phyloP scores from a whole-genome alignment of 2,113 vertebrate genomes.

The Nothocercus nigrocapillus region DNA sequence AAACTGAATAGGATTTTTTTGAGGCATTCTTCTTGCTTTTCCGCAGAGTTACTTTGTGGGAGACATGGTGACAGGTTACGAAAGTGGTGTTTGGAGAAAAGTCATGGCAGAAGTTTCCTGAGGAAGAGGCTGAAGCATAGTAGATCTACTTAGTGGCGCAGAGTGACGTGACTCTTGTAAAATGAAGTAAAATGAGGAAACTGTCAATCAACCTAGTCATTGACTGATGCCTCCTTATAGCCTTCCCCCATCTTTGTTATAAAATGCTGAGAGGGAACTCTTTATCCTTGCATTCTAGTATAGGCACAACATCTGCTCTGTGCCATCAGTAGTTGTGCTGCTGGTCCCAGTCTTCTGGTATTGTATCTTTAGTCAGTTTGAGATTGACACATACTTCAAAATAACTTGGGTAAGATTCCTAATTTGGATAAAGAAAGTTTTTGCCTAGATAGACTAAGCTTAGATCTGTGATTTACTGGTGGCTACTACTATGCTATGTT shows the following conservation, averaged over 20 bases:
- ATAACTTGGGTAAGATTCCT: background rate
- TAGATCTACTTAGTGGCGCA: background rate
- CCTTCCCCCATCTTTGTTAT: background rate
- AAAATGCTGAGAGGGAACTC: background rate
- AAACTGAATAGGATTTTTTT: background rate
- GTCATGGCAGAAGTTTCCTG: background rate
- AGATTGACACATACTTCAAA: background rate
- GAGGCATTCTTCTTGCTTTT: background rate
- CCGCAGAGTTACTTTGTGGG: background rate
- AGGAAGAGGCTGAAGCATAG: background rate
- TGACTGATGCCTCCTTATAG: background rate
- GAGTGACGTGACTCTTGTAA: too few species aligned
- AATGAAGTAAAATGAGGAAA: background rate
- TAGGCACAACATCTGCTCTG: background rate
- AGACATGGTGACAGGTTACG: accelerated
- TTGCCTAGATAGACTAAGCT: background rate
- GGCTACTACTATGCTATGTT: background rate
- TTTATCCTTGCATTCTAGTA: background rate
- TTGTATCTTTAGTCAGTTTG: background rate
- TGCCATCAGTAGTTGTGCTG: background rate
- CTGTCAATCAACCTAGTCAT: background rate
- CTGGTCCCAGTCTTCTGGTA: background rate
- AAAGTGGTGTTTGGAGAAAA: background rate
- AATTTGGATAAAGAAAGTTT: background rate
- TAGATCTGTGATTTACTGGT: background rate